Conservation (phyloP, 2,888 invertebrate species). For the Nomada ruficornis region DNA sequence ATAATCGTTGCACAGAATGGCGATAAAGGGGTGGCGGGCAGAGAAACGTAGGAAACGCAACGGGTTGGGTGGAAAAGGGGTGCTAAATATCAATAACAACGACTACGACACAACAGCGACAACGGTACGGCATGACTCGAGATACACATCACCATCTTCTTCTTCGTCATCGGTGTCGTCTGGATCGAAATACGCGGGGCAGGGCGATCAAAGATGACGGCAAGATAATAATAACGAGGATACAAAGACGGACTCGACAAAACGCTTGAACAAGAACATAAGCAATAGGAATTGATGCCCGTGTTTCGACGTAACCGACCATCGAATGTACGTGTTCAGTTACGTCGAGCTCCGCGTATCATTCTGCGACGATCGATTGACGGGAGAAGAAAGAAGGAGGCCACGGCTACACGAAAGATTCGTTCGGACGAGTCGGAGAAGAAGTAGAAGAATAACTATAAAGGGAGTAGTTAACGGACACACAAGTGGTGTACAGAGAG, state of each 20-base stretch:
- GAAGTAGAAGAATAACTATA: constrained; percentile 9
- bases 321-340: too few relatives aligned
- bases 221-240: not conserved
- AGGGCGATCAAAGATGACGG: not conserved
- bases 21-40: not conserved
- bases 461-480: constrained; percentile 39
- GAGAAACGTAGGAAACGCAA: constrained; percentile 19
- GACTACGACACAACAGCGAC: constrained; percentile 63
- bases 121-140: constrained; percentile 51
- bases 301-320: not conserved
- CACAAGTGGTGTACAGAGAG: constrained; percentile 35
- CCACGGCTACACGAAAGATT: constrained; percentile 15
- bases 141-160: constrained; percentile 56
- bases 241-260: not conserved
- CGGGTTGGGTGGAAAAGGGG: not conserved
- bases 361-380: constrained; percentile 16
- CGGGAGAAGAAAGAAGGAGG: constrained; percentile 30
- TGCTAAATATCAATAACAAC: constrained; percentile 52
- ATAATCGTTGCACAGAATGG: not conserved
- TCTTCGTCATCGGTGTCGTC: constrained; percentile 53
- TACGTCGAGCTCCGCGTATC: constrained; percentile 9
- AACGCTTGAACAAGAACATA: too few relatives aligned
- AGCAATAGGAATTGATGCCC: not conserved
- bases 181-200: not conserved
- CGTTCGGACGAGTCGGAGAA: constrained; percentile 13